A percentile compares a stretch with the other conserved stretches of the same genome.
Evolutionary conservation across 2,888 invertebrate genomes (phyloP).

Genomic region (Antheraea yamamai): DNA sequence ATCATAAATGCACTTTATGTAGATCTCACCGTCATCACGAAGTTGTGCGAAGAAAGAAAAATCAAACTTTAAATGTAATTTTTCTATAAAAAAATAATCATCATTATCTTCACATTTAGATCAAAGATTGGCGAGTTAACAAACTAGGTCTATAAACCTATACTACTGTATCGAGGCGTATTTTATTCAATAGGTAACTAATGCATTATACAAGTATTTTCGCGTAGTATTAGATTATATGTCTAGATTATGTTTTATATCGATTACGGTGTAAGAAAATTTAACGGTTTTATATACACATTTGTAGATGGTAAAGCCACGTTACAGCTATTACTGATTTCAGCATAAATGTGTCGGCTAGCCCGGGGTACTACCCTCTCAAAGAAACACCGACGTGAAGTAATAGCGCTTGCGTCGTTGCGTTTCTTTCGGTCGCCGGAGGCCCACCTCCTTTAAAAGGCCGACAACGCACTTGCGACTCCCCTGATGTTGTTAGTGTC

Average conservation of each 20-base stretch:
- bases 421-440: too few species aligned
- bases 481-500: too few species aligned
- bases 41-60: slow-evolving; percentile 45
- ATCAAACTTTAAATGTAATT: slow-evolving; percentile 43
- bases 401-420: too few species aligned
- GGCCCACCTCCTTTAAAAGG: too few species aligned
- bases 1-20: slow-evolving; percentile 44
- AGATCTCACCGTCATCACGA: slow-evolving; percentile 49
- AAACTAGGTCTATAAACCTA: background rate
- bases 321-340: too few species aligned
- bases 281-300: background rate
- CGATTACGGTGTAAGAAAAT: background rate
- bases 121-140: background rate
- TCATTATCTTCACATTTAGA: background rate
- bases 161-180: background rate
- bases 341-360: too few species aligned
- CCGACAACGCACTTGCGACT: too few species aligned
- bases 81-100: slow-evolving; percentile 38
- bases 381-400: too few species aligned
- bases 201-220: too few species aligned
- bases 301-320: too few species aligned
- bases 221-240: too few species aligned
- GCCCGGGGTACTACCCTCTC: too few species aligned
- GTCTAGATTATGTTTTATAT: background rate
- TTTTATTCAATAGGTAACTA: background rate